Base-by-base conservation (phyloP, 2,797 vertebrate genomes). In the Paedocypris micromegethes region DNA sequence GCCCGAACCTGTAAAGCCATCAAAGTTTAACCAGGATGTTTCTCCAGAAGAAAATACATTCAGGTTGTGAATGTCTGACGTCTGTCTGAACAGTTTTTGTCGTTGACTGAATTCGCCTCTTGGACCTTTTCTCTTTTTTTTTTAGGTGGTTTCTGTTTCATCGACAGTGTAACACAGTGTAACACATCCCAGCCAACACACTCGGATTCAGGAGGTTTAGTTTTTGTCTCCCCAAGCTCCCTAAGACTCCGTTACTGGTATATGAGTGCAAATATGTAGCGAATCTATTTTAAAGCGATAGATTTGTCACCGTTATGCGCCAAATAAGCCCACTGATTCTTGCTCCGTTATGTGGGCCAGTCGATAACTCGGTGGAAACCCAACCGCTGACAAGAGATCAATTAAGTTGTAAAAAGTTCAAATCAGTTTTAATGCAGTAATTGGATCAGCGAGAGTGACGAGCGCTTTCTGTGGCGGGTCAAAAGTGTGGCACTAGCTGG, bases 1-100 rank as follows among this genome's bases (percentile, higher is more conserved):
- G 62, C 73, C 61, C 60, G 57, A 70, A 63, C 63, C 66, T 58
- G 75, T 78, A 80, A 82, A 79, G 73, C 61, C 68, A 77, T 76
- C 76, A 75, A 43, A 62, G 60, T 65, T 74, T 72, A 72, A 75
- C 70, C 44, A 56, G 50, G 5, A 55, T 62, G 53, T 70, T 58
- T 51, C 53, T 73, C 63, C 40, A n/a, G 49, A 64, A 52, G 74
- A 62, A 67, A 77, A 64, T 57, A 41, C 57, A 68, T 48, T 72
- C 75, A 76, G 66, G 71, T 75, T 68, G 23, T 23, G 23, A 23
- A 23, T 23, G 23, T 23, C 23, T 23, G 23, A 23, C 23, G 23
- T 23, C 23, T 23, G 23, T 23, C 23, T 23, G 23, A 23, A 23
- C 23, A 23, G 23, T 23, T 23, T 23, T 23, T 23, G 23, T 23